Evolutionary conservation across 1,140 invertebrate species (phyloP).

Genomic region (Wasmannia auropunctata): DNA sequence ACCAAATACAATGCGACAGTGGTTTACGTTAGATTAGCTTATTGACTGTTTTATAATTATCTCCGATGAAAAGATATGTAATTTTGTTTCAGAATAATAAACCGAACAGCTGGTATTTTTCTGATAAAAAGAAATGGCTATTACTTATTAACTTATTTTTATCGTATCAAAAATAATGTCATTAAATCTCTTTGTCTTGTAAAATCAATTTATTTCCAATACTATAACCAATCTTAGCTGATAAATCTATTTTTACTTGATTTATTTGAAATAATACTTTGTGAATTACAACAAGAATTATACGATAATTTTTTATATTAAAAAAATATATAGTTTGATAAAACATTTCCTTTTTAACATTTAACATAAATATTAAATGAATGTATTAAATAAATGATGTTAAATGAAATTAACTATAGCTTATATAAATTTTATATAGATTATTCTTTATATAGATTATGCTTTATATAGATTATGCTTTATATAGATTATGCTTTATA

Average conservation of each 20-base stretch:
- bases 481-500: background rate
- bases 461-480: background rate
- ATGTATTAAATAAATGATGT: background rate
- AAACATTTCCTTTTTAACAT: background rate
- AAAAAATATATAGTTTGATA: background rate
- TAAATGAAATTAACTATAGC: background rate
- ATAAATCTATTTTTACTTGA: background rate
- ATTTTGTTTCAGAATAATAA: background rate
- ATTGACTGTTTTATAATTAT: slow-evolving; percentile 24
- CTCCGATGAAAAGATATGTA: background rate
- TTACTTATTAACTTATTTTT: background rate
- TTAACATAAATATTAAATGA: background rate
- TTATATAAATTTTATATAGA: background rate
- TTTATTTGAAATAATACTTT: background rate
- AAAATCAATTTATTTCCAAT: background rate
- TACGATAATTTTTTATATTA: background rate
- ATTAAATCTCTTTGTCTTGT: background rate
- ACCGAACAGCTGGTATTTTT: background rate
- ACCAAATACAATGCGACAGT: background rate
- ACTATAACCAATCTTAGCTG: background rate
- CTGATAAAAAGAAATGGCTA: background rate
- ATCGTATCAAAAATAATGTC: background rate
- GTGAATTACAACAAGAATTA: background rate
- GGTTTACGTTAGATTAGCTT: slow-evolving; percentile 19
- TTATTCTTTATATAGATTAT: background rate